Percentiles rank a stretch among this genome's conserved stretches.
These are phyloP conservation scores for Sphaeridia pumilis DNA, from an alignment of 2,888 invertebrate species.

Conservation along the genomic window DNA sequence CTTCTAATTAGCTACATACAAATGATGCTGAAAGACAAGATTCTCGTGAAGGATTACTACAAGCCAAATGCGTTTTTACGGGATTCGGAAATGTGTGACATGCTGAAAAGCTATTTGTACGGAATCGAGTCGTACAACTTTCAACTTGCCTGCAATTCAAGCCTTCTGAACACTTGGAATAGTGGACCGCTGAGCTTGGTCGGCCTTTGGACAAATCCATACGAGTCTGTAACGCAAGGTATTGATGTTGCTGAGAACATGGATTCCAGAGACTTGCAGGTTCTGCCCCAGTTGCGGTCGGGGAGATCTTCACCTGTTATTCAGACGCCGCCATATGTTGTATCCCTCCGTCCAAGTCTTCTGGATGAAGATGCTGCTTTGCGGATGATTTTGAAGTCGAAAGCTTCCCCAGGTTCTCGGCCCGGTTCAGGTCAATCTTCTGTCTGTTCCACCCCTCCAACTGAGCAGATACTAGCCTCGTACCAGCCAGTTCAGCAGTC, in stretches of 20 bases:
- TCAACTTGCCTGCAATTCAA: conserved; percentile 67
- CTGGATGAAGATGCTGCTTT: conserved; percentile 61
- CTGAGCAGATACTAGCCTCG: neutral
- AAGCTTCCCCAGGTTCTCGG: conserved; percentile 13
- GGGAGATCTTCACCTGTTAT: conserved; percentile 10
- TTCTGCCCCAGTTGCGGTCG: conserved; percentile 22
- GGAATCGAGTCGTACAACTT: conserved; percentile 57
- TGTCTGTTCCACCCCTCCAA: conserved; percentile 9
- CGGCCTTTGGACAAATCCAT: conserved; percentile 69
- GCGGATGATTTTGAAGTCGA: conserved; percentile 50
- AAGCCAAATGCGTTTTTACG: conserved; percentile 66
- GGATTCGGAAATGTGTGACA: conserved; percentile 67
- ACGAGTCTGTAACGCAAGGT: conserved; percentile 50
- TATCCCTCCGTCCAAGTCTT: conserved; percentile 15
- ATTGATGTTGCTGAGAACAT: conserved; percentile 62
- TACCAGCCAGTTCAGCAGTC: neutral
- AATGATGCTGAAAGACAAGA: conserved; percentile 63
- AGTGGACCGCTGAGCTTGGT: conserved; percentile 68
- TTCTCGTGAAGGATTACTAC: conserved; percentile 70
- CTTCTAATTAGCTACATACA: conserved; percentile 74
- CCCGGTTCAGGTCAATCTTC: conserved; percentile 21
- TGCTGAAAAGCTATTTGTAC: conserved; percentile 61
- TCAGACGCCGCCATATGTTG: neutral
- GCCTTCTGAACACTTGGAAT: conserved; percentile 79
- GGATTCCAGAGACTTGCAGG: conserved; percentile 41